phyloP scores from a whole-genome alignment of 2,113 vertebrate species.

The Pelodiscus sinensis region DNA sequence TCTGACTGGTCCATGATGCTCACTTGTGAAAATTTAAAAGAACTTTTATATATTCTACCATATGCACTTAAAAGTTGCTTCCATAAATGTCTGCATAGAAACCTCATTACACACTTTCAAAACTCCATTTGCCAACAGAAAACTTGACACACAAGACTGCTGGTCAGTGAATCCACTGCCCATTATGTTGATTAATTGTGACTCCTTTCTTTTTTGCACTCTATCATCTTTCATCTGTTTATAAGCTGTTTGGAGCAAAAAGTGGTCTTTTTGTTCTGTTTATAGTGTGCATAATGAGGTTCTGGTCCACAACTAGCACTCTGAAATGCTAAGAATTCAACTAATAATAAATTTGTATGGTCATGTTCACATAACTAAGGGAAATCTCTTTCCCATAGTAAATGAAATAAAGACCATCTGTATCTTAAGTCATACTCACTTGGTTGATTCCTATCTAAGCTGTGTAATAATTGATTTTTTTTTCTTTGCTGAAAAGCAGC shows the following conservation, averaged over 20 bases:
- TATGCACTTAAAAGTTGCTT: not conserved
- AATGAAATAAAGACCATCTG: not conserved
- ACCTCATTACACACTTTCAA: not conserved
- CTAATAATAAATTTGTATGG: constrained; percentile 5
- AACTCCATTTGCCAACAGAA: not conserved
- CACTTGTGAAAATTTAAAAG: not conserved
- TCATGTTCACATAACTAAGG: not conserved
- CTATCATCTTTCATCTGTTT: not conserved
- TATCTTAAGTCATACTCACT: too few species aligned
- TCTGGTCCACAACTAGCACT: not conserved
- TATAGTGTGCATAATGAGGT: not conserved
- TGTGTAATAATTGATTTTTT: not conserved
- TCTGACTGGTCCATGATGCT: not conserved
- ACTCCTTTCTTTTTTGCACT: not conserved
- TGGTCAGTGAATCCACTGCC: not conserved
- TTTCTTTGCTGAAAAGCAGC: constrained; percentile 31
- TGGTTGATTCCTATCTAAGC: too few species aligned
- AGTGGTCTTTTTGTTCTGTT: not conserved
- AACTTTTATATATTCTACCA: not conserved
- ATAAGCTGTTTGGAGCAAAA: not conserved
- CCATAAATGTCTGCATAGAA: not conserved
- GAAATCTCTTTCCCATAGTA: not conserved
- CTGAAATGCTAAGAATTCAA: not conserved
- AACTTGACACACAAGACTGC: not conserved
- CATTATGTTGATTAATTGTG: not conserved